Conservation (phyloP, 2,797 vertebrate genomes). For the Acipenser ruthenus region DNA sequence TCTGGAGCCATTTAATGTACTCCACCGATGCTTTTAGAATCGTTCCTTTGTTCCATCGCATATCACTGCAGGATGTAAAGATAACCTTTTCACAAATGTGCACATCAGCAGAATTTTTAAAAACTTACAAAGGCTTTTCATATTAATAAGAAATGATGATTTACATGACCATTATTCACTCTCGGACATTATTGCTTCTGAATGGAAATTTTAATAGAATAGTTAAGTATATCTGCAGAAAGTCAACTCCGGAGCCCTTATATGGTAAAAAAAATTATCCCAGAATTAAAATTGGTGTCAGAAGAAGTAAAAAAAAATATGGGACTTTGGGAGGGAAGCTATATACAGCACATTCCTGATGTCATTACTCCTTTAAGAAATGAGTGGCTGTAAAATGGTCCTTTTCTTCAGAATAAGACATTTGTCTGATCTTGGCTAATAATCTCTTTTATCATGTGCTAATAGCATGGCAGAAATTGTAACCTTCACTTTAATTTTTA, state of each 20-base stretch:
- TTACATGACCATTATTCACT: constrained; percentile 97
- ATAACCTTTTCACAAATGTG: constrained; percentile 81
- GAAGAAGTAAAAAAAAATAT: constrained; percentile 74
- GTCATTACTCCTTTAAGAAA: constrained; percentile 52
- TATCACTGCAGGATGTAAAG: constrained; percentile 83
- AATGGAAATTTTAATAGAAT: constrained; percentile 99
- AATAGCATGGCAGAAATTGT: constrained; percentile 49
- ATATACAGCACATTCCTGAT: constrained; percentile 59
- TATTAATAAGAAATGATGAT: constrained; percentile 94
- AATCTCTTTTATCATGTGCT: constrained; percentile 61
- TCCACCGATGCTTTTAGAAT: constrained; percentile 99
- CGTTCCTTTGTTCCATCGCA: constrained; percentile 99
- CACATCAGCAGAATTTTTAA: constrained; percentile 83
- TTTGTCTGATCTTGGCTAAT: constrained; percentile 56
- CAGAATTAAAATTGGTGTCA: constrained; percentile 92
- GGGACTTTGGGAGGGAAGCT: constrained; percentile 71
- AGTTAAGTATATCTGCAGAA: constrained; percentile 81
- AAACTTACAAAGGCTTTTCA: constrained; percentile 79
- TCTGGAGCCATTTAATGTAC: constrained; percentile 99
- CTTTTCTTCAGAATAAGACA: constrained; percentile 50
- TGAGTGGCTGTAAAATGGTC: constrained; percentile 45
- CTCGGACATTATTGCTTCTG: constrained; percentile 92
- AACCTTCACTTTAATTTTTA: constrained; percentile 60
- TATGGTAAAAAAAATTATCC: constrained; percentile 94
- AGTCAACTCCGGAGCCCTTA: constrained; percentile 76